Conservation (phyloP, 2,113 vertebrate species). For the Cisticola juncidis region DNA sequence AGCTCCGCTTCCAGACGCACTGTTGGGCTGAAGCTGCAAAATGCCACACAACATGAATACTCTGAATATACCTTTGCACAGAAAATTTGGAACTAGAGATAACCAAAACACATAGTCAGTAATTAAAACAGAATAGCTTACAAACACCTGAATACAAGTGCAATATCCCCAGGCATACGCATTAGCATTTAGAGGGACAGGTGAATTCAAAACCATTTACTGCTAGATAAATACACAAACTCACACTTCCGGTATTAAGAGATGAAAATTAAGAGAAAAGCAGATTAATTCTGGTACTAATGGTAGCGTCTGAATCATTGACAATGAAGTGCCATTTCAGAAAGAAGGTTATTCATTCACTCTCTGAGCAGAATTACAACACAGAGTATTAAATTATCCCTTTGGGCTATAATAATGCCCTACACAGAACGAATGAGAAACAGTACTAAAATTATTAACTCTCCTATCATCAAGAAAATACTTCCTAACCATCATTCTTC, state of each 20-base stretch:
- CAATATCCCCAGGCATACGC: neutral
- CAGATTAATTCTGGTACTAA: neutral
- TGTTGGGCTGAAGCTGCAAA: constrained; percentile 94
- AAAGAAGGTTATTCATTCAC: neutral
- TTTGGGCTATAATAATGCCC: neutral
- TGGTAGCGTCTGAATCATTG: neutral
- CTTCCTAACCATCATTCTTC: neutral
- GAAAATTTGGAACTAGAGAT: neutral
- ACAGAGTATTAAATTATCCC: neutral
- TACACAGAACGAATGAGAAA: neutral
- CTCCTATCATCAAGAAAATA: neutral
- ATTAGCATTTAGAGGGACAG: neutral
- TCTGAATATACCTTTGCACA: neutral
- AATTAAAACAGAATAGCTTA: neutral
- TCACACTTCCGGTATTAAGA: neutral
- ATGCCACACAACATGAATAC: neutral
- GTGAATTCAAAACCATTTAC: neutral
- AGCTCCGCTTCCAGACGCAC: constrained; percentile 95
- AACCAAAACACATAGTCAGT: neutral
- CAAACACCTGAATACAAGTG: neutral
- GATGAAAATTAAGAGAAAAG: neutral
- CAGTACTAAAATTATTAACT: neutral
- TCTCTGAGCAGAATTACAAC: neutral
- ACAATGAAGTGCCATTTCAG: neutral
- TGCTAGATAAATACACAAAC: neutral